These are phyloP conservation scores for Apodemia duryi DNA, from an alignment of 2,888 invertebrate genomes.

Conservation along the genomic window DNA sequence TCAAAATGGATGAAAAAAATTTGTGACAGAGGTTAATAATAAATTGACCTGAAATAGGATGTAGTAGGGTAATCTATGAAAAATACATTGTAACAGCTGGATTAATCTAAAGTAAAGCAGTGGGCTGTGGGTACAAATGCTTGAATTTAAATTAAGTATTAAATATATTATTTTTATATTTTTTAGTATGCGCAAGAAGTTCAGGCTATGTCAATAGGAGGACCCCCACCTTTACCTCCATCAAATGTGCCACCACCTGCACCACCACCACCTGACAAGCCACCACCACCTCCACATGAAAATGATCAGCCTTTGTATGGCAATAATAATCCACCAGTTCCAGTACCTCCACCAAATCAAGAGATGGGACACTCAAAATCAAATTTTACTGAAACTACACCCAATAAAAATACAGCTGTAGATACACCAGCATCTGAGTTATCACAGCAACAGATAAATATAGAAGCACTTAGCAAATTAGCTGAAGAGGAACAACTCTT, in stretches of 20 bases:
- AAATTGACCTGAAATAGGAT: too few relatives aligned
- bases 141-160: neutral
- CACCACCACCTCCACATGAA: conserved; percentile 59
- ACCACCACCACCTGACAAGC: conserved; percentile 49
- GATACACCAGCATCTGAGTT: conserved; percentile 53
- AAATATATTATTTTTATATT: conserved; percentile 19
- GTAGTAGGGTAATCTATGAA: too few relatives aligned
- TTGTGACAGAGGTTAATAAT: too few relatives aligned
- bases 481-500: conserved; percentile 90
- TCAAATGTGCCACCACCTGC: conserved; percentile 38
- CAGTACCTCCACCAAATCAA: conserved; percentile 28
- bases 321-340: conserved; percentile 34
- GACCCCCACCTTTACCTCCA: conserved; percentile 46
- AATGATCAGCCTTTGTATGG: conserved; percentile 62
- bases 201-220: conserved; percentile 51
- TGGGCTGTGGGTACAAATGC: too few relatives aligned
- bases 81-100: too few relatives aligned
- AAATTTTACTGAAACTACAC: conserved; percentile 29
- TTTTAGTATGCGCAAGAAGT: conserved; percentile 67
- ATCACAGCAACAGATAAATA: conserved; percentile 39
- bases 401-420: neutral
- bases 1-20: too few relatives aligned
- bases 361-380: neutral
- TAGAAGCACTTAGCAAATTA: conserved; percentile 61
- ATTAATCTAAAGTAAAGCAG: neutral